Percentiles rank a stretch among this genome's conserved stretches.
These are phyloP conservation scores for Linnaemya vulpina DNA, from an alignment of 2,888 invertebrate species.

Conservation along the genomic window DNA sequence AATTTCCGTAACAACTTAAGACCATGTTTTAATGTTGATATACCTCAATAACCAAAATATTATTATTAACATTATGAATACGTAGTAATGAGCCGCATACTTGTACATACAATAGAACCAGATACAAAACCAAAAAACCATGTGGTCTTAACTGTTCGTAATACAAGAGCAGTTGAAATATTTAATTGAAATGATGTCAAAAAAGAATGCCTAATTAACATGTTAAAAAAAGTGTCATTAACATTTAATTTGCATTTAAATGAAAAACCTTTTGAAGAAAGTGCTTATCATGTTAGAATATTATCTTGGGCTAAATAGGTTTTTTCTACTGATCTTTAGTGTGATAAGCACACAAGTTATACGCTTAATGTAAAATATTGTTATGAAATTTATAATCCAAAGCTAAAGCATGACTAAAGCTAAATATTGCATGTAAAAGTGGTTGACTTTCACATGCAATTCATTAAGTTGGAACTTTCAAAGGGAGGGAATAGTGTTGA, in stretches of 20 bases:
- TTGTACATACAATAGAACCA: conserved; percentile 2
- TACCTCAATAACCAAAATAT: conserved; percentile 58
- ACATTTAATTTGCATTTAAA: conserved; percentile 30
- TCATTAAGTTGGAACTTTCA: too few species aligned
- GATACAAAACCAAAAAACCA: not conserved
- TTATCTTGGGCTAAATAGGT: too few species aligned
- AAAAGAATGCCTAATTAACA: conserved; percentile 27
- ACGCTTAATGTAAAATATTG: too few species aligned
- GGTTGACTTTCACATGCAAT: too few species aligned
- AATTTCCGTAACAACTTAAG: conserved; percentile 68
- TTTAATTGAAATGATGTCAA: conserved; percentile 53
- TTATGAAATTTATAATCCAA: too few species aligned
- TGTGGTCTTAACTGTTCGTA: conserved; percentile 18
- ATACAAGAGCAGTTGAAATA: conserved; percentile 2
- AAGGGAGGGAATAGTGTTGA: too few species aligned
- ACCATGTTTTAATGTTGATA: conserved; percentile 48
- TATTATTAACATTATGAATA: conserved; percentile 52
- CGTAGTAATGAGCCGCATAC: not conserved
- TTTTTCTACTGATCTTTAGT: too few species aligned
- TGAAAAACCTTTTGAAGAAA: not conserved
- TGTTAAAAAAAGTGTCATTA: conserved; percentile 11
- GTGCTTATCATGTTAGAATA: not conserved
- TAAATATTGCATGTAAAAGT: too few species aligned
- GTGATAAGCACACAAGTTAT: too few species aligned
- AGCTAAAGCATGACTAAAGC: too few species aligned